phyloP scores from a whole-genome alignment of 2,113 vertebrate species.

The Plotosus lineatus region DNA sequence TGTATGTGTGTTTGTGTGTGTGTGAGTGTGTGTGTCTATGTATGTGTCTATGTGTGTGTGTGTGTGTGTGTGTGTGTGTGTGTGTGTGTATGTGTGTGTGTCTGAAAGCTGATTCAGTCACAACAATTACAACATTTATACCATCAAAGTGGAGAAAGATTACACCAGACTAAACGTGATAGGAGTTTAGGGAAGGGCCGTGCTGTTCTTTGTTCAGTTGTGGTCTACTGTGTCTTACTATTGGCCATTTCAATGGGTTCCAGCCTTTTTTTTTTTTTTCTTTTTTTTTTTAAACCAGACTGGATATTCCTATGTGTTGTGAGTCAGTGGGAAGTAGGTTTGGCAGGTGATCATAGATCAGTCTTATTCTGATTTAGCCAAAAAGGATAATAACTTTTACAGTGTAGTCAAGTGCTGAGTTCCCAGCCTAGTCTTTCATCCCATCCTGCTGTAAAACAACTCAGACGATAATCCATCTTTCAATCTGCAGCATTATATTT shows the following conservation, averaged over 20 bases:
- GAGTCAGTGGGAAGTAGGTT: constrained; percentile 29
- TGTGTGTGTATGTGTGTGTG: not conserved
- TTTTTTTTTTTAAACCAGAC: too few species aligned
- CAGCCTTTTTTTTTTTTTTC: constrained; percentile 14
- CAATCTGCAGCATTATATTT: constrained; percentile 19
- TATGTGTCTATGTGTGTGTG: not conserved
- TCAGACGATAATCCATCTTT: not conserved
- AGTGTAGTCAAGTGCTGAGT: not conserved
- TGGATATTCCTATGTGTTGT: constrained; percentile 19
- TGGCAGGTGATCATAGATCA: not conserved
- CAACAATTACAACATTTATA: constrained; percentile 3
- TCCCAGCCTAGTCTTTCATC: not conserved
- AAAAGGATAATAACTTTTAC: constrained; percentile 29
- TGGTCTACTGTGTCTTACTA: constrained; percentile 26
- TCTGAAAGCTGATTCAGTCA: not conserved
- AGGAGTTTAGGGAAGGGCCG: constrained; percentile 25
- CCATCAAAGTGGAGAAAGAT: constrained; percentile 14
- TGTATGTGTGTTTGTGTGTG: too few species aligned
- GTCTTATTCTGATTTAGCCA: constrained; percentile 13
- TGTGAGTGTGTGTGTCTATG: too few species aligned
- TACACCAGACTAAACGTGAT: constrained; percentile 32
- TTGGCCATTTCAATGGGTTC: constrained; percentile 19
- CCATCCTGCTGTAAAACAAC: not conserved
- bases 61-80: constrained; percentile 2
- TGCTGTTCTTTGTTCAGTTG: constrained; percentile 24